Evolutionary conservation across 2,888 invertebrate genomes (phyloP), one percentile per base, ranked within the genome.

Genomic region (Agrypnus murinus): DNA sequence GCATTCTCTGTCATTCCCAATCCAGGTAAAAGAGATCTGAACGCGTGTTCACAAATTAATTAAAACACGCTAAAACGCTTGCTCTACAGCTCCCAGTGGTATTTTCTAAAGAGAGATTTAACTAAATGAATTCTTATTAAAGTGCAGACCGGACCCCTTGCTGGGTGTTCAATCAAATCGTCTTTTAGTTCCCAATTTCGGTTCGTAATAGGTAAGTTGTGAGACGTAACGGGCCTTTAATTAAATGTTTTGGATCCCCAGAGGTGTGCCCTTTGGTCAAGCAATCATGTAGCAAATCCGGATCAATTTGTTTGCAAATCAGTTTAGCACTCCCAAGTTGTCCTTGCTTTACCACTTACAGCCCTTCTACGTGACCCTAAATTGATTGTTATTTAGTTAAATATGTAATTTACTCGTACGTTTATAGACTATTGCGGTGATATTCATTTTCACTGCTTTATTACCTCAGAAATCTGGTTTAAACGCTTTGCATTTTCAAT

Each of bases 191-290:
- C 76, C 73, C 77, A 77, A 79, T 79, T 79, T 75, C 69, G 70
- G 46, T 57, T 62, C 69, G 76, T 79, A 80, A 81, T 78, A 75
- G 78, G 77, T 77, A 79, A 79, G 79, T 80, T 78, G 80, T 74
- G 79, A 79, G 77, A 80, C 74, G 79, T 79, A 80, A 81, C 80
- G 71, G 77, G 79, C 79, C 78, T 80, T 79, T 82, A 82, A 82
- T 82, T 79, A 79, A 81, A 81, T 81, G 81, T 81, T 81, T 81
- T 81, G 77, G 80, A 82, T 82, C 80, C 81, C 81, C 78, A 73
- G 78, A 80, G 82, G 82, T 80, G 81, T 82, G 80, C 80, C 81
- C 79, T 77, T 77, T 82, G 82, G 82, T 81, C 82, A 81, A 79
- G 81, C 80, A 81, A 81, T 81, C 81, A 81, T 77, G 80, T 77